phyloP scores from a whole-genome alignment of 92 coral and sea anemone species.

The Siderastrea radians region DNA sequence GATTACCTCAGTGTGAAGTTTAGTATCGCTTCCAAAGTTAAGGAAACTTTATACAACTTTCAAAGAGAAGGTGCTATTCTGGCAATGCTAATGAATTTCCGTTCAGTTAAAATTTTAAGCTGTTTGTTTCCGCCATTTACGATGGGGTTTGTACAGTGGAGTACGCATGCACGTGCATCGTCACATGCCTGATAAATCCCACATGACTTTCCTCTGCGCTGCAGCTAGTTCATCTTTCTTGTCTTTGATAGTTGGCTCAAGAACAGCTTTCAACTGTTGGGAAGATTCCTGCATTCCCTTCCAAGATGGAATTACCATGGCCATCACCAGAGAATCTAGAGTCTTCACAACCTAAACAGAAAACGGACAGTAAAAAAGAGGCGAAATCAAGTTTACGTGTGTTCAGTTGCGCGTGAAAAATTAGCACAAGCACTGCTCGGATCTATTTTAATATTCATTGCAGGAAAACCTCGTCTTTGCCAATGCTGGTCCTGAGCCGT shows the following conservation, averaged over 20 bases:
- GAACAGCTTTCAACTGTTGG: conserved; percentile 72
- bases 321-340: conserved; percentile 92
- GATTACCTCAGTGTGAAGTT: too few species aligned
- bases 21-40: too few species aligned
- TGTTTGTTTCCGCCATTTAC: neutral
- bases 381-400: neutral
- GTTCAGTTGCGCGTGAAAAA: too few species aligned
- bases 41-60: too few species aligned
- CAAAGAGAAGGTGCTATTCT: too few species aligned
- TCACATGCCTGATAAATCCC: conserved; percentile 81
- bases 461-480: too few species aligned
- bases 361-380: too few species aligned
- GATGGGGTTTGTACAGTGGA: neutral
- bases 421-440: too few species aligned
- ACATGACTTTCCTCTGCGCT: conserved; percentile 85
- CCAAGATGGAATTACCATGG: conserved; percentile 98
- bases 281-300: conserved; percentile 86
- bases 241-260: conserved; percentile 85
- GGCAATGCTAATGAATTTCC: too few species aligned
- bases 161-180: neutral
- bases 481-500: too few species aligned
- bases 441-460: too few species aligned
- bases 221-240: conserved; percentile 88
- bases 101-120: too few species aligned
- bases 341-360: conserved; percentile 82